Evolutionary conservation across 2,888 invertebrate species (phyloP), one percentile per base, ranked within the genome.

Genomic region (Cheilosia soror): DNA sequence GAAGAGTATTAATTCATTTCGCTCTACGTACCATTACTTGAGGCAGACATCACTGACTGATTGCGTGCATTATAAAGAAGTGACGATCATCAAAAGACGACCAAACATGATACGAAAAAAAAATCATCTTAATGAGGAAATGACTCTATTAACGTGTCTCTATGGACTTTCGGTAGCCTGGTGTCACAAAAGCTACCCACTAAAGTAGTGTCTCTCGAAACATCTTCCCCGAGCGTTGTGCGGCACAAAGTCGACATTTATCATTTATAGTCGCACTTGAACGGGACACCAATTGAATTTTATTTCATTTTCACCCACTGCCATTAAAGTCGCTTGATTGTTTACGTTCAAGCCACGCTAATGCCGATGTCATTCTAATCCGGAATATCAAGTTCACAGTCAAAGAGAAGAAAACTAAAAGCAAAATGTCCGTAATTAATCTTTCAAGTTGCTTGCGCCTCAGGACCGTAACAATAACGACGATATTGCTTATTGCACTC

Each of bases 61-160:
- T 20, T n/a, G 13, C 42, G 69, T 40, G 27, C 44, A 71, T 44
- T 76, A 71, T 71, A 69, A 69, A 75, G 65, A 80, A 85, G 75
- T 85, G 66, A 85, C 47, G 9, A 37, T 5, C 58, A 44, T 5
- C 33, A 44, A 65, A 60, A 60, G 62, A 55, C 27, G 5, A 27
- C 13, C 1, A 15, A 44, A 20, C 11, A 27, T 15, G 6, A 31
- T 33, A 9, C 33, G 33, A 33, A 3, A 68, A 37, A 60, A 66
- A 55, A 40, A 42, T 51, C 27, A 9, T 58, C 65, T 81, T 85
- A 85, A 85, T 85, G 72, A 85, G 85, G 85, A 85, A 85, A 85
- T 85, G 66, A 72, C 85, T 85, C 85, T 81, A 85, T 85, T 85
- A 85, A 63, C 49, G 72, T 62, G 75, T 13, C 47, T 57, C 68